Conservation (phyloP, 2,113 vertebrate genomes). For the Calidris pugnax region DNA sequence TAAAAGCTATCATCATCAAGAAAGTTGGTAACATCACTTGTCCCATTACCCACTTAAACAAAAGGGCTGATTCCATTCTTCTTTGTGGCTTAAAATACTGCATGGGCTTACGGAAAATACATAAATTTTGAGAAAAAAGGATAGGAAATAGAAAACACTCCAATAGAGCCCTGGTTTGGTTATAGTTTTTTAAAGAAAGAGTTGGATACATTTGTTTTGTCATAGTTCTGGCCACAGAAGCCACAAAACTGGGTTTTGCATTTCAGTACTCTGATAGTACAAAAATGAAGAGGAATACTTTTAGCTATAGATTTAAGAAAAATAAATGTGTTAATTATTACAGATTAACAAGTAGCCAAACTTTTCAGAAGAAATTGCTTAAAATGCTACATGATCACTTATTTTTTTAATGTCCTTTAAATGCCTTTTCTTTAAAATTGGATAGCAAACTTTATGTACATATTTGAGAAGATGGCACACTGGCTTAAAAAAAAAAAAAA, state of each 20-base stretch:
- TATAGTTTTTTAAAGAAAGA: background rate
- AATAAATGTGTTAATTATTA: background rate
- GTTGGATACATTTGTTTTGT: background rate
- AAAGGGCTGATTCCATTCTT: conserved; percentile 9
- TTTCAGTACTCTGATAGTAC: conserved; percentile 15
- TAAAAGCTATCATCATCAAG: conserved; percentile 42
- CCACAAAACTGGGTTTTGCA: conserved; percentile 13
- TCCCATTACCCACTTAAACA: conserved; percentile 51
- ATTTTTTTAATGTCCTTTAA: background rate
- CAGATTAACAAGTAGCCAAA: background rate
- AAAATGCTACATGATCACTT: background rate
- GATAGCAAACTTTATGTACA: conserved; percentile 44
- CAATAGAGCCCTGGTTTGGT: background rate
- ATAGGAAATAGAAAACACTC: background rate
- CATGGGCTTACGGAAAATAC: background rate
- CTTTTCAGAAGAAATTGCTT: conserved; percentile 15
- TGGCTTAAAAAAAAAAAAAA: conserved; percentile 70
- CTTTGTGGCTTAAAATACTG: conserved; percentile 1
- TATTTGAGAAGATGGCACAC: conserved; percentile 76
- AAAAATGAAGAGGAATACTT: background rate
- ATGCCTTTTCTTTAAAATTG: conserved; percentile 24
- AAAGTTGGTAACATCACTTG: conserved; percentile 28
- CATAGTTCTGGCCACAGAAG: background rate
- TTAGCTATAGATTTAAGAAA: background rate
- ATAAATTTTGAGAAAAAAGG: background rate